These are phyloP conservation scores for Micromussa lordhowensis DNA, from an alignment of 92 coral and sea anemone species.

Conservation along the genomic window DNA sequence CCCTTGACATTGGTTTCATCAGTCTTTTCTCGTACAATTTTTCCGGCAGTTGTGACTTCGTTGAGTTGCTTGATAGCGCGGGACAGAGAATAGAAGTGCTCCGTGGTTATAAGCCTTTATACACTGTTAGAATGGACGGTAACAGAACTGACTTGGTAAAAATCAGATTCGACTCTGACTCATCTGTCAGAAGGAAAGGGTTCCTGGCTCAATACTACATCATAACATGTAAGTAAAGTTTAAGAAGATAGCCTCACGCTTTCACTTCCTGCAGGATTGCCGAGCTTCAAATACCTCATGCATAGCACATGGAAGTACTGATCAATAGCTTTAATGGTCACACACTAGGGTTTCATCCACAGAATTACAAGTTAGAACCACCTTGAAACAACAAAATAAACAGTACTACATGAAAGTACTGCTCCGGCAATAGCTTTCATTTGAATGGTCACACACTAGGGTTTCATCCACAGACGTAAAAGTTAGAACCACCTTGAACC, in stretches of 20 bases:
- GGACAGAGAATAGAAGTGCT: background rate
- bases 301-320: too few species aligned
- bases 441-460: too few species aligned
- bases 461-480: too few species aligned
- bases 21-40: background rate
- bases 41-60: slow-evolving; percentile 6
- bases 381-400: too few species aligned
- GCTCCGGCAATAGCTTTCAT: too few species aligned
- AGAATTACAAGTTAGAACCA: too few species aligned
- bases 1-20: background rate
- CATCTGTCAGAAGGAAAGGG: background rate
- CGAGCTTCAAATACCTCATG: background rate
- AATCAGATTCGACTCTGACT: background rate
- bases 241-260: background rate
- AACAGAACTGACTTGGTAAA: background rate
- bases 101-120: background rate
- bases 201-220: slow-evolving; percentile 13
- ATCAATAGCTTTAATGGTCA: too few species aligned
- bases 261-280: background rate
- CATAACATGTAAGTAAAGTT: background rate
- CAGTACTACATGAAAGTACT: too few species aligned
- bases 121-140: background rate
- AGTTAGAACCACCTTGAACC: too few species aligned
- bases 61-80: background rate
- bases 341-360: too few species aligned